phyloP scores from a whole-genome alignment of 2,888 invertebrate species.

The Maniola hyperantus region DNA sequence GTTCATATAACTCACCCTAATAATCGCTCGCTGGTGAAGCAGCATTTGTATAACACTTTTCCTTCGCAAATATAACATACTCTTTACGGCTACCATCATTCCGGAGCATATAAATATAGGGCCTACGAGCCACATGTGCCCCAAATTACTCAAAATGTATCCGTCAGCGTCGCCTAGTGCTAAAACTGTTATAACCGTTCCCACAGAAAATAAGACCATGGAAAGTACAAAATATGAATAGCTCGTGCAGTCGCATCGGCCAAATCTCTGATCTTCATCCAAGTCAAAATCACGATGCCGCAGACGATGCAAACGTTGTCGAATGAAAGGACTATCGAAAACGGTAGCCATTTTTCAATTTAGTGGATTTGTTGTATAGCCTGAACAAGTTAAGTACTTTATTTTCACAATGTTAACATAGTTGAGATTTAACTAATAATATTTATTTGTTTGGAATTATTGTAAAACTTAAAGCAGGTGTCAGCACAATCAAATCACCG shows the following conservation, averaged over 20 bases:
- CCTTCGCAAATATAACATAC: slow-evolving; percentile 84
- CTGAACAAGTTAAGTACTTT: slow-evolving; percentile 46
- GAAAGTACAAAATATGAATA: slow-evolving; percentile 85
- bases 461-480: slow-evolving; percentile 42
- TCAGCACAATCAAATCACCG: slow-evolving; percentile 36
- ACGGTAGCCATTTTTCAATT: slow-evolving; percentile 82
- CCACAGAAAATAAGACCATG: slow-evolving; percentile 84
- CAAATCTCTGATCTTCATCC: slow-evolving; percentile 84
- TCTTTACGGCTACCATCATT: slow-evolving; percentile 86
- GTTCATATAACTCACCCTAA: slow-evolving; percentile 77
- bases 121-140: slow-evolving; percentile 87
- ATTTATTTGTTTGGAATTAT: slow-evolving; percentile 39
- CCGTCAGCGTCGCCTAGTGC: slow-evolving; percentile 84
- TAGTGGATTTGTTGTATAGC: slow-evolving; percentile 37
- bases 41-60: slow-evolving; percentile 86
- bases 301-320: slow-evolving; percentile 83
- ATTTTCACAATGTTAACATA: slow-evolving; percentile 40
- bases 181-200: slow-evolving; percentile 84
- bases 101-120: slow-evolving; percentile 87
- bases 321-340: slow-evolving; percentile 84
- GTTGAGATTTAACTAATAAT: slow-evolving; percentile 22
- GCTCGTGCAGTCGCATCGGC: slow-evolving; percentile 85
- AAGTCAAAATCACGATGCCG: slow-evolving; percentile 83
- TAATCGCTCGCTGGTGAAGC: slow-evolving; percentile 83
- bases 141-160: slow-evolving; percentile 83